These are phyloP conservation scores for Meloidogyne hapla DNA, from an alignment of 1,140 invertebrate species.

Conservation along the genomic window DNA sequence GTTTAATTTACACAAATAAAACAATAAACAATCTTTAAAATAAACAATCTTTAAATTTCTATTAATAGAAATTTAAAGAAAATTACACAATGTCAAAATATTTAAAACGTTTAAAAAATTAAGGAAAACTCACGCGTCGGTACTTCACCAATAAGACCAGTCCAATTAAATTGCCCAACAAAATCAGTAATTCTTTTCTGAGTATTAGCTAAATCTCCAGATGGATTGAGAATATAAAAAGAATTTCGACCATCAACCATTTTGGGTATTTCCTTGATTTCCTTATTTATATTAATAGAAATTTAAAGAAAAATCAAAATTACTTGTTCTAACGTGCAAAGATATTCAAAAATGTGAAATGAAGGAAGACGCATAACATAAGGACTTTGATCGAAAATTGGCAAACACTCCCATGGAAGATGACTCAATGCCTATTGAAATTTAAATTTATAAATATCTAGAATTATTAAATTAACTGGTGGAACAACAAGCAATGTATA, in stretches of 20 bases:
- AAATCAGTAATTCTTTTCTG: constrained; percentile 44
- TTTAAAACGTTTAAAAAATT: too few species aligned
- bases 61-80: too few species aligned
- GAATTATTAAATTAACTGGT: constrained; percentile 22
- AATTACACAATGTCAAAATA: too few species aligned
- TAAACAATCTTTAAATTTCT: too few species aligned
- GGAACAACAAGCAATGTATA: constrained; percentile 37
- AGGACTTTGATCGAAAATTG: constrained; percentile 32
- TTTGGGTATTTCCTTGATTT: constrained; percentile 45
- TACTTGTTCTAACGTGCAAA: constrained; percentile 12
- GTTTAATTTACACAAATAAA: too few species aligned
- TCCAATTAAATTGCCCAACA: constrained; percentile 42
- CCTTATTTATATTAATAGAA: neutral
- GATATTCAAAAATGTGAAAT: constrained; percentile 47
- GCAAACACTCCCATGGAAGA: constrained; percentile 45
- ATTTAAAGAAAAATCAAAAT: neutral
- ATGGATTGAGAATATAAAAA: constrained; percentile 57
- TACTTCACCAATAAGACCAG: constrained; percentile 44
- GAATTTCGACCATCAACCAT: constrained; percentile 49
- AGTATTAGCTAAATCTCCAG: constrained; percentile 53
- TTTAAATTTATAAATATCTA: constrained; percentile 12
- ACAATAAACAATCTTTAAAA: too few species aligned
- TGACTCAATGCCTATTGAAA: constrained; percentile 37
- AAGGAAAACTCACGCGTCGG: neutral
- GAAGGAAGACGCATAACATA: constrained; percentile 42